Evolutionary conservation across 2,113 vertebrate genomes (phyloP).

Genomic region (Phainopepla nitens): DNA sequence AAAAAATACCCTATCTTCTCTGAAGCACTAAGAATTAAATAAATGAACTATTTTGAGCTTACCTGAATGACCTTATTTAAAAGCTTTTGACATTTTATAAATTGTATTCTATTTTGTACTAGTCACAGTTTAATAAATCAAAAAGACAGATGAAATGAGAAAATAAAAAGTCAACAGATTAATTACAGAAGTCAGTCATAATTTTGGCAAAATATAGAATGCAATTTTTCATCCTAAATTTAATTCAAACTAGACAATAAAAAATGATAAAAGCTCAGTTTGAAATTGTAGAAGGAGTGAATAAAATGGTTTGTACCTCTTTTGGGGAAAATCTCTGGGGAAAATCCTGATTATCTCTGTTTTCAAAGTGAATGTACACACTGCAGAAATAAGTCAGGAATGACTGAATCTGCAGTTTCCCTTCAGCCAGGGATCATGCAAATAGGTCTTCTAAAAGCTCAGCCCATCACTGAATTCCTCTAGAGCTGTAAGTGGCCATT

Average conservation of each 20-base stretch:
- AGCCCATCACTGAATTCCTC: neutral
- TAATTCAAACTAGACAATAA: neutral
- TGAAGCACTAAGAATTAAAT: neutral
- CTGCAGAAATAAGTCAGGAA: neutral
- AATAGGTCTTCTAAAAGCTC: neutral
- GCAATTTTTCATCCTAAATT: neutral
- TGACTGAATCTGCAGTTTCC: neutral
- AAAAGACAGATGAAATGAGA: neutral
- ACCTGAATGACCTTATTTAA: neutral
- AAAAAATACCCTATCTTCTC: neutral
- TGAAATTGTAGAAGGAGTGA: neutral
- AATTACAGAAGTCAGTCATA: neutral
- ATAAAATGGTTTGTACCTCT: neutral
- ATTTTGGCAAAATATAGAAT: neutral
- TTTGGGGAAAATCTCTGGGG: neutral
- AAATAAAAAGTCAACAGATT: neutral
- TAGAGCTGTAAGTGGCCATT: neutral
- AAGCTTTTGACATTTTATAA: neutral
- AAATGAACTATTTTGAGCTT: neutral
- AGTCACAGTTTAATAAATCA: neutral
- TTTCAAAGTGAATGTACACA: neutral
- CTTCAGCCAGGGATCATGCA: neutral
- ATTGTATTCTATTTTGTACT: neutral
- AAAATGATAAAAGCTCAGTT: neutral
- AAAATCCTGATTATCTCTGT: neutral